These are phyloP conservation scores for Cordilura impudica DNA, from an alignment of 2,888 invertebrate species.

Conservation along the genomic window DNA sequence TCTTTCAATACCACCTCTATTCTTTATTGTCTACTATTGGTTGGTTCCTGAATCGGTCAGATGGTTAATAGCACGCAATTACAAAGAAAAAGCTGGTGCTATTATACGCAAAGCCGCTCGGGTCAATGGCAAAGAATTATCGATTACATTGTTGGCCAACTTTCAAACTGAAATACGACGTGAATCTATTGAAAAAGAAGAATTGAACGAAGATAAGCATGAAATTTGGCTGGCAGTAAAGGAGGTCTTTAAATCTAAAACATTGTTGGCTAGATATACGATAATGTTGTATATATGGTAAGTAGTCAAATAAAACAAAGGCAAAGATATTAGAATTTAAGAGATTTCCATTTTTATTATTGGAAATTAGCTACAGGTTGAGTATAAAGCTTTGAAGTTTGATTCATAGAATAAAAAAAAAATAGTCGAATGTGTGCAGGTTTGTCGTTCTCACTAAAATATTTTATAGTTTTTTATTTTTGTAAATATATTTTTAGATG, in stretches of 20 bases:
- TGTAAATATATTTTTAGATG: too few relatives aligned
- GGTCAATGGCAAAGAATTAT: slow-evolving; percentile 79
- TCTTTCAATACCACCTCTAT: slow-evolving; percentile 81
- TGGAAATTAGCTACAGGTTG: too few relatives aligned
- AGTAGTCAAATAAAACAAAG: too few relatives aligned
- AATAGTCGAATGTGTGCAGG: too few relatives aligned
- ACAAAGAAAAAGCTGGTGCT: slow-evolving; percentile 79
- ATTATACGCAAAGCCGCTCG: slow-evolving; percentile 81
- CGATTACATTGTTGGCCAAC: slow-evolving; percentile 77
- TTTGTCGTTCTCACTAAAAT: too few relatives aligned
- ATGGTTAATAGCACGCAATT: slow-evolving; percentile 82
- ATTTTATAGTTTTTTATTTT: too few relatives aligned
- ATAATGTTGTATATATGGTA: slow-evolving; percentile 80
- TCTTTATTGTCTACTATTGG: slow-evolving; percentile 82
- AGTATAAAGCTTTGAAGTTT: too few relatives aligned
- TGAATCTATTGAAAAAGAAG: neutral
- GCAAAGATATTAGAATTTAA: too few relatives aligned
- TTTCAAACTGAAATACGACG: slow-evolving; percentile 71
- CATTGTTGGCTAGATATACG: slow-evolving; percentile 78
- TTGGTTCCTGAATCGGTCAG: slow-evolving; percentile 83
- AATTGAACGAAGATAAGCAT: slow-evolving; percentile 61
- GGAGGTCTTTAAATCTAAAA: slow-evolving; percentile 78
- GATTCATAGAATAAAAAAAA: too few relatives aligned
- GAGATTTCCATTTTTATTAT: too few relatives aligned
- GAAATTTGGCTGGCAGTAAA: slow-evolving; percentile 77